Percentiles rank a stretch among this genome's conserved stretches.
Conservation (phyloP, 2,113 vertebrate genomes). For the Chloropsis cyanopogon region DNA sequence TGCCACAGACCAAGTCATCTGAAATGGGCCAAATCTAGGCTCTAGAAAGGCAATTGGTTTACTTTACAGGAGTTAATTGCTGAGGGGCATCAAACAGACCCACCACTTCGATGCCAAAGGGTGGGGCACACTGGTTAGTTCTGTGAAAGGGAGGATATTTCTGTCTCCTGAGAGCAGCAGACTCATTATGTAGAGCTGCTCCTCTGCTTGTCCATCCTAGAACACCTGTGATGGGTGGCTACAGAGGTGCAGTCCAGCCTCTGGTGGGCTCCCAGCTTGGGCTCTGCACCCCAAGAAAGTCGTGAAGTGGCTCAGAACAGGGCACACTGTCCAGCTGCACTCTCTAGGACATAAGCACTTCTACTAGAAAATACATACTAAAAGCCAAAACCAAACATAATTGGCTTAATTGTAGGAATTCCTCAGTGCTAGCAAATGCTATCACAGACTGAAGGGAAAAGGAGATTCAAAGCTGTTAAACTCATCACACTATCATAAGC, state of each 20-base stretch:
- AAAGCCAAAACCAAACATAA: not conserved
- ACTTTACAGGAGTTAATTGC: not conserved
- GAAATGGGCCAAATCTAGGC: not conserved
- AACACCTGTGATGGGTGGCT: not conserved
- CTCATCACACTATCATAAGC: not conserved
- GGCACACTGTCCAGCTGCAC: accelerated
- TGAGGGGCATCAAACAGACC: not conserved
- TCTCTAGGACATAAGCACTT: not conserved
- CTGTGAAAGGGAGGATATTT: not conserved
- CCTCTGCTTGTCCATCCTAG: not conserved
- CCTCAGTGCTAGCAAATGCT: not conserved
- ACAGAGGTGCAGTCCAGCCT: not conserved
- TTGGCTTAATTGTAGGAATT: not conserved
- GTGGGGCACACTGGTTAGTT: not conserved
- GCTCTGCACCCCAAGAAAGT: not conserved
- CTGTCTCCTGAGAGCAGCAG: not conserved
- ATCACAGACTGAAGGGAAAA: not conserved
- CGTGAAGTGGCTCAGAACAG: not conserved
- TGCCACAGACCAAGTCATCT: not conserved
- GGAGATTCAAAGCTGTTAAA: not conserved
- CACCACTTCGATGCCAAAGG: not conserved
- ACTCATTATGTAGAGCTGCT: not conserved
- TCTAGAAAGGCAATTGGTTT: not conserved
- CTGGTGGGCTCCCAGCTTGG: not conserved
- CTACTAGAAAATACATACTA: not conserved